phyloP scores from a whole-genome alignment of 2,888 invertebrate genomes.

The Biston betularia region DNA sequence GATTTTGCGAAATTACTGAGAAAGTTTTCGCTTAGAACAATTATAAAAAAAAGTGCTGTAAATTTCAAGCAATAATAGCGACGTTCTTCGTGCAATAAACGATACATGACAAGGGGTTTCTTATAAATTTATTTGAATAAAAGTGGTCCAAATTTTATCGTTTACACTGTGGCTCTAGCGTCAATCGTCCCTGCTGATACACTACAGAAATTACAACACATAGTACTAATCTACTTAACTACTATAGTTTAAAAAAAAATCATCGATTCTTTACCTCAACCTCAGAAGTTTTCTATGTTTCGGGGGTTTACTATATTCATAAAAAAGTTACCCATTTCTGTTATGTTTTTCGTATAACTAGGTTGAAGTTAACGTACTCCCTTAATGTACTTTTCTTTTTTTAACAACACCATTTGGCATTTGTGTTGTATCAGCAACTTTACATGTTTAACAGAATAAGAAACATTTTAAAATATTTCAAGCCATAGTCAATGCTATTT shows the following conservation, averaged over 20 bases:
- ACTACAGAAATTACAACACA: not conserved
- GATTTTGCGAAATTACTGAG: not conserved
- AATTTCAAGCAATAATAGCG: no score
- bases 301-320: not conserved
- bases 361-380: not conserved
- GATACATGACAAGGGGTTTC: not conserved
- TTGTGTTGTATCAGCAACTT: not conserved
- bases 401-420: not conserved
- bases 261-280: no score
- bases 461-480: constrained; percentile 47
- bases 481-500: constrained; percentile 68
- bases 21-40: no score
- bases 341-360: not conserved
- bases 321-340: not conserved
- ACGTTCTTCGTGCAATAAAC: no score
- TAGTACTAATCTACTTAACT: no score
- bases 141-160: not conserved
- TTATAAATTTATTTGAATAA: not conserved
- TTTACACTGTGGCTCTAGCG: not conserved
- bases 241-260: no score
- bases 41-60: no score
- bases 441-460: constrained; percentile 3
- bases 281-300: no score
- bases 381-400: no score
- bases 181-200: not conserved